Percentiles rank a stretch among this genome's conserved stretches.
phyloP scores from a whole-genome alignment of 2,797 vertebrate species.

The Numenius phaeopus region DNA sequence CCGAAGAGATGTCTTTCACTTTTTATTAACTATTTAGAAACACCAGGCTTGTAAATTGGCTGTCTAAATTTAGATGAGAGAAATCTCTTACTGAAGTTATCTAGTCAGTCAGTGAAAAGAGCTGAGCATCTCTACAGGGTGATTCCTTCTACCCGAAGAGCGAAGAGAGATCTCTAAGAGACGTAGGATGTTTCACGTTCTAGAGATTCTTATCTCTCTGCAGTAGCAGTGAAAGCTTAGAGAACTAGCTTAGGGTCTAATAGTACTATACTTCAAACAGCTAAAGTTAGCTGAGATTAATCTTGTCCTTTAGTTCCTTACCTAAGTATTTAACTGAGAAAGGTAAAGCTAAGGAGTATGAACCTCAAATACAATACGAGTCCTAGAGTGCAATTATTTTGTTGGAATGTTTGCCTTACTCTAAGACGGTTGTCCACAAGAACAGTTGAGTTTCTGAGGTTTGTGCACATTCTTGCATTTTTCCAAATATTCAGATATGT shows the following conservation, averaged over 20 bases:
- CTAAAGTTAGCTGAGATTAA: background rate
- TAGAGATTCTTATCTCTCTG: background rate
- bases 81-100: background rate
- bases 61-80: constrained; percentile 4
- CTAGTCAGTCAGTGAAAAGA: background rate
- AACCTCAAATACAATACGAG: background rate
- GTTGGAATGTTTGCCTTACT: background rate
- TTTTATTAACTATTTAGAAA: constrained; percentile 59
- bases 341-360: background rate
- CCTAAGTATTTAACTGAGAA: background rate
- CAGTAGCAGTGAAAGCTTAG: background rate
- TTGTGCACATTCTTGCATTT: background rate
- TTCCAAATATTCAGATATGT: background rate
- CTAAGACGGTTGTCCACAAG: background rate
- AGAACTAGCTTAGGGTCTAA: background rate
- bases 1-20: background rate
- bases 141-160: background rate
- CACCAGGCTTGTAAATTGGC: background rate
- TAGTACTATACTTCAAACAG: background rate
- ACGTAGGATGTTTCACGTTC: fast-evolving
- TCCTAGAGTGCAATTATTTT: background rate
- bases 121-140: background rate
- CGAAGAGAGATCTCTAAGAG: background rate
- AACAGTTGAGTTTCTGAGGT: background rate
- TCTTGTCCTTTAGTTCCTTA: background rate